A percentile compares a stretch with the other conserved stretches of the same genome.
phyloP scores from a whole-genome alignment of 2,888 invertebrate species.

The Chrysotoxum bicinctum region DNA sequence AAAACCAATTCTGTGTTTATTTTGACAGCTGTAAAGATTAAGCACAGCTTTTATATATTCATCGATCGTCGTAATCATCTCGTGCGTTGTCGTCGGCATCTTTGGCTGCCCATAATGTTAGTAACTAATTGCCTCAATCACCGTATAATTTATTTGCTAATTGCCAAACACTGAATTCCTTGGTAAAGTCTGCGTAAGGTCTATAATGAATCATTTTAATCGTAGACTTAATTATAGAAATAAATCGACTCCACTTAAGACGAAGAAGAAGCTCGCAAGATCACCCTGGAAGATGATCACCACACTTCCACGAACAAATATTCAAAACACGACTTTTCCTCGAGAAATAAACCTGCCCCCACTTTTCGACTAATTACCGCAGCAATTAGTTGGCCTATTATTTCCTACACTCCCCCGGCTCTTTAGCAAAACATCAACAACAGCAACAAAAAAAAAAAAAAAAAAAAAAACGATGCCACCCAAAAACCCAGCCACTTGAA shows the following conservation, averaged over 20 bases:
- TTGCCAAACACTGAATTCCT: slow-evolving; percentile 46
- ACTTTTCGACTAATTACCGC: slow-evolving; percentile 60
- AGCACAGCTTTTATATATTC: neutral
- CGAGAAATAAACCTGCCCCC: slow-evolving; percentile 7
- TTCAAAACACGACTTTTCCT: slow-evolving; percentile 52
- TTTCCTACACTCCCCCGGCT: slow-evolving; percentile 63
- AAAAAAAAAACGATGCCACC: slow-evolving; percentile 49
- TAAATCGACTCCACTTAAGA: slow-evolving; percentile 44
- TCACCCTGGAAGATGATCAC: slow-evolving; percentile 49
- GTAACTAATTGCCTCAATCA: slow-evolving; percentile 24
- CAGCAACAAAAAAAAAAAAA: too few relatives aligned
- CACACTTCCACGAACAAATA: slow-evolving; percentile 34
- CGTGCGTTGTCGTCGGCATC: neutral
- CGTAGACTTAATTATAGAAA: slow-evolving; percentile 47
- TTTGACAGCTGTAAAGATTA: slow-evolving; percentile 34
- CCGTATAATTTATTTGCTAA: slow-evolving; percentile 40
- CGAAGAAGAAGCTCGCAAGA: neutral
- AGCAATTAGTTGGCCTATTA: slow-evolving; percentile 67
- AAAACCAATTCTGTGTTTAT: slow-evolving; percentile 5
- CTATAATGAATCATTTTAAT: slow-evolving; percentile 48
- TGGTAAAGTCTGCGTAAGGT: neutral
- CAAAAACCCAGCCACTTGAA: slow-evolving; percentile 42
- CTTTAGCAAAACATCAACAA: neutral
- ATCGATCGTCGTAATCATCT: neutral
- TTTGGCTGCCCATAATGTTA: neutral